phyloP scores from a whole-genome alignment of 2,888 invertebrate genomes.

The Chesias legatella region DNA sequence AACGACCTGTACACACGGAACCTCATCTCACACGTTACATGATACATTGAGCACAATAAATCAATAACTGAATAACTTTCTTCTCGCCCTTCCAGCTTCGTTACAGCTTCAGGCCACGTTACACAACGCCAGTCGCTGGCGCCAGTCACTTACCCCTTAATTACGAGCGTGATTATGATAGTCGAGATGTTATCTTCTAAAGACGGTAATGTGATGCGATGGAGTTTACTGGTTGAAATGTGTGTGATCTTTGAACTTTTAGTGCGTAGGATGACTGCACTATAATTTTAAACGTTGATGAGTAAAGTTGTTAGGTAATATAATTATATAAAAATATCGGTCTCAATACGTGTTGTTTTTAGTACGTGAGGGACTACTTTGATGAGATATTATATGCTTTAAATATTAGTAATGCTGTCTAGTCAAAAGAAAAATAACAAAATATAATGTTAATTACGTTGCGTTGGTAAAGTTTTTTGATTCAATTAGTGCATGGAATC shows the following conservation, averaged over 20 bases:
- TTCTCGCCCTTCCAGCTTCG: slow-evolving; percentile 17
- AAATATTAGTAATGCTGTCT: too few relatives aligned
- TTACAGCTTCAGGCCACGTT: slow-evolving; percentile 19
- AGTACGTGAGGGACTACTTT: too few relatives aligned
- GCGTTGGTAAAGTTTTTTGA: too few relatives aligned
- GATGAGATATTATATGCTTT: too few relatives aligned
- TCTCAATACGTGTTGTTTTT: too few relatives aligned
- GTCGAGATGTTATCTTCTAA: background rate
- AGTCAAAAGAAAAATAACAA: too few relatives aligned
- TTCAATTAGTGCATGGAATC: too few relatives aligned
- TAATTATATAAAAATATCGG: too few relatives aligned
- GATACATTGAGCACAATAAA: slow-evolving; percentile 27
- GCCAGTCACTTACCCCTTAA: slow-evolving; percentile 2
- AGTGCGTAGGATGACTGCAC: background rate
- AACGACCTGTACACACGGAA: slow-evolving; percentile 4
- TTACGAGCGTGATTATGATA: background rate
- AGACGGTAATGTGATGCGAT: slow-evolving; percentile 2
- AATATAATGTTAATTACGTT: too few relatives aligned
- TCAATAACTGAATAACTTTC: slow-evolving; percentile 36
- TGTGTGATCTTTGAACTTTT: slow-evolving; percentile 11
- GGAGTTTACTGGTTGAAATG: slow-evolving; percentile 3
- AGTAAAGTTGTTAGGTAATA: too few relatives aligned
- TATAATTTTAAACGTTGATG: background rate
- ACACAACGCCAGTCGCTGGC: slow-evolving; percentile 9
- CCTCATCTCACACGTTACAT: slow-evolving; percentile 21